Conservation (phyloP, 2,888 invertebrate genomes). For the Bellardia pandia region DNA sequence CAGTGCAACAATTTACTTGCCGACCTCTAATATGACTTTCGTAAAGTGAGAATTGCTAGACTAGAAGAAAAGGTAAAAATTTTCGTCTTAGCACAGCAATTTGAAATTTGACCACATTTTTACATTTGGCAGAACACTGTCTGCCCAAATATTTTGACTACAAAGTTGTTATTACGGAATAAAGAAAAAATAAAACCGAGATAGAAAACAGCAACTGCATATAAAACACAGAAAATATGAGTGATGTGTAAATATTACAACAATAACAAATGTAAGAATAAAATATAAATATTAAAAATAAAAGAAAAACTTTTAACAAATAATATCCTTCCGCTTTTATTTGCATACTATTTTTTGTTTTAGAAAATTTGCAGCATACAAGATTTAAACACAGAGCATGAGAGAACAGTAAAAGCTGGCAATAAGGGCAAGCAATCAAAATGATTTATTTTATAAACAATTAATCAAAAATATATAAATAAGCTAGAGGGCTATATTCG, state of each 20-base stretch:
- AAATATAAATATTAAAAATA: slow-evolving; percentile 44
- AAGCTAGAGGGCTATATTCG: no score
- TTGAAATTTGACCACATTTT: no score
- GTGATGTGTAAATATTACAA: slow-evolving; percentile 68
- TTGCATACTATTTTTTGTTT: neutral
- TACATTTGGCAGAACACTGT: slow-evolving; percentile 2
- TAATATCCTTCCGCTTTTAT: slow-evolving; percentile 40
- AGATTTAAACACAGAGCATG: neutral
- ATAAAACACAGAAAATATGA: slow-evolving; percentile 64
- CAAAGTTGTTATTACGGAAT: slow-evolving; percentile 47
- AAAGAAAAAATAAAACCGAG: slow-evolving; percentile 38
- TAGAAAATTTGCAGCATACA: slow-evolving; percentile 24
- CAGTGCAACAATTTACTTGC: no score
- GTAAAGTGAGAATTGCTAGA: no score
- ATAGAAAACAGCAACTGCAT: slow-evolving; percentile 25
- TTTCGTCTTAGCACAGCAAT: no score
- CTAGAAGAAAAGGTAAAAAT: no score
- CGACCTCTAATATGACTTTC: no score
- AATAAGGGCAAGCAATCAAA: neutral
- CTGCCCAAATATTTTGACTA: slow-evolving; percentile 60
- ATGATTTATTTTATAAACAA: neutral
- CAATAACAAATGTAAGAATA: slow-evolving; percentile 46
- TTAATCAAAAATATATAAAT: no score
- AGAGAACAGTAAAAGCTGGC: neutral
- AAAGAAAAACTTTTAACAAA: slow-evolving; percentile 66